Evolutionary conservation across 2,113 vertebrate species (phyloP).

Genomic region (Mustela lutreola): DNA sequence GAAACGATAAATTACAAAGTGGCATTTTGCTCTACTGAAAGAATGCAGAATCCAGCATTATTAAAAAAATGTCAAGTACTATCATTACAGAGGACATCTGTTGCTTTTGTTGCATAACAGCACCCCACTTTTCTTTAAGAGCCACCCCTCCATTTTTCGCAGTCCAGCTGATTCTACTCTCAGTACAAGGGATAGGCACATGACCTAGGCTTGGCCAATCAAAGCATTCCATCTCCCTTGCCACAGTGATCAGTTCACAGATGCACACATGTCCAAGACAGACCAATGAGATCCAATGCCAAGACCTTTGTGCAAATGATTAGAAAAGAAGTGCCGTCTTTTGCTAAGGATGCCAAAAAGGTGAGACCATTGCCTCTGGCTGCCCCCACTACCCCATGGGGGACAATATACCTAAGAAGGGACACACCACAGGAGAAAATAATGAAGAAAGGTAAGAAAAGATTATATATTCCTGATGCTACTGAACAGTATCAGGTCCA

Average conservation of each 20-base stretch:
- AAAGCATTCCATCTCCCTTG: background rate
- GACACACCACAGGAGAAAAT: background rate
- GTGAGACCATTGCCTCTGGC: background rate
- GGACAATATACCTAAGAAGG: background rate
- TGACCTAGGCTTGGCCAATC: background rate
- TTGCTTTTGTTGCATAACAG: background rate
- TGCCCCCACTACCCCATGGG: background rate
- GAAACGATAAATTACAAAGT: conserved; percentile 44
- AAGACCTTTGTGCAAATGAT: background rate
- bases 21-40: background rate
- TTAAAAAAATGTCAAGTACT: conserved; percentile 42
- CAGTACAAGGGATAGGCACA: background rate
- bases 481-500: background rate
- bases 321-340: background rate
- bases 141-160: background rate
- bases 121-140: background rate
- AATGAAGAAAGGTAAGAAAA: conserved; percentile 21
- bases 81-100: background rate
- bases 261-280: background rate
- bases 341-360: background rate
- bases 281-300: background rate
- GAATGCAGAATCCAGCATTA: conserved; percentile 7
- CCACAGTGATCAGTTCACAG: background rate
- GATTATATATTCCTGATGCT: background rate
- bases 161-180: background rate